Conservation (phyloP, 2,797 vertebrate genomes). For the Falco berigora region DNA sequence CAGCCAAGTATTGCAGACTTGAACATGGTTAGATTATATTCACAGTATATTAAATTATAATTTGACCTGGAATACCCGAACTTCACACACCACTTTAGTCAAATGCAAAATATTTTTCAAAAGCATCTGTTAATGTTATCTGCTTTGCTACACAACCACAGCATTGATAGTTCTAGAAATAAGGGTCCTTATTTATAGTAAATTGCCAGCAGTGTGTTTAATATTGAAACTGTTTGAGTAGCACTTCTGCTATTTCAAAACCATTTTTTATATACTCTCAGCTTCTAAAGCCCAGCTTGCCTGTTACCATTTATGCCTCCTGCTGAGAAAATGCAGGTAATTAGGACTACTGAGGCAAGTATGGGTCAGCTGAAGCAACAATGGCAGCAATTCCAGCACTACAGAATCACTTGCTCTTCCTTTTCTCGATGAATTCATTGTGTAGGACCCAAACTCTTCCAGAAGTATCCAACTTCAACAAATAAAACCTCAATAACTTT, state of each 20-base stretch:
- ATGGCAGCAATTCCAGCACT: neutral
- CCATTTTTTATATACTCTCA: neutral
- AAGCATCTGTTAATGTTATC: neutral
- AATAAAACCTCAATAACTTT: neutral
- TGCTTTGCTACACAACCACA: neutral
- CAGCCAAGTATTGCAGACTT: accelerated
- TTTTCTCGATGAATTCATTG: accelerated
- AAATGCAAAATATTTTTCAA: neutral
- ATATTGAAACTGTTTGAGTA: neutral
- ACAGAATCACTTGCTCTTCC: neutral
- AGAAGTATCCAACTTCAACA: neutral
- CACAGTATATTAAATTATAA: neutral
- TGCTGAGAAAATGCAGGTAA: neutral
- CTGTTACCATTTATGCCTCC: neutral
- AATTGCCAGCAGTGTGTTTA: neutral
- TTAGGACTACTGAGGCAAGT: neutral
- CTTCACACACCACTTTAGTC: neutral
- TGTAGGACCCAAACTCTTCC: neutral
- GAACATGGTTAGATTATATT: accelerated
- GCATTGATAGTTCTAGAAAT: neutral
- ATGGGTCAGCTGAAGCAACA: neutral
- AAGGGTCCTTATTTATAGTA: neutral
- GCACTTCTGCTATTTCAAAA: neutral
- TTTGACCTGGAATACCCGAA: neutral
- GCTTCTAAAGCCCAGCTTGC: neutral